phyloP scores from a whole-genome alignment of 2,113 vertebrate species.

The Poeciliopsis occidentalis region DNA sequence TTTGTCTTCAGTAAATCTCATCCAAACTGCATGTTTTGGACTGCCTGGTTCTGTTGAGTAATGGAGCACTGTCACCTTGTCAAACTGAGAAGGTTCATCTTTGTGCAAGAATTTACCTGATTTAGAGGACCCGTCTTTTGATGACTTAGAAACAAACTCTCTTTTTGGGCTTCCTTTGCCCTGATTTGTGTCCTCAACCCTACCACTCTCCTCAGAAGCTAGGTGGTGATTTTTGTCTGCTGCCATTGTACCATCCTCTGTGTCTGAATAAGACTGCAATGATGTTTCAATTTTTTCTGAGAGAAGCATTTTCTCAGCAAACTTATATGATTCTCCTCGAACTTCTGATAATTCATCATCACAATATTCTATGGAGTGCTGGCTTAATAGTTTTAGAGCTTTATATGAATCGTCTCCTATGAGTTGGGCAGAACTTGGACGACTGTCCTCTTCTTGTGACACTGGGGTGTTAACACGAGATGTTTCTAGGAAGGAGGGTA shows the following conservation, averaged over 20 bases:
- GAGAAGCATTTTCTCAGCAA: slow-evolving; percentile 99
- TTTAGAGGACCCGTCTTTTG: slow-evolving; percentile 92
- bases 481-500: slow-evolving; percentile 93
- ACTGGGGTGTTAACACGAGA: slow-evolving; percentile 95
- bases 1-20: slow-evolving; percentile 96
- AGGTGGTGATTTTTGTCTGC: slow-evolving; percentile 83
- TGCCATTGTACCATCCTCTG: slow-evolving; percentile 84
- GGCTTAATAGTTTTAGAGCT: slow-evolving; percentile 94
- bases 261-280: slow-evolving; percentile 86
- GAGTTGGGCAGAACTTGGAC: slow-evolving; percentile 95
- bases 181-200: slow-evolving; percentile 80
- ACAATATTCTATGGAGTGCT: slow-evolving; percentile 97
- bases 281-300: slow-evolving; percentile 92
- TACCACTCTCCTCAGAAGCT: slow-evolving; percentile 85
- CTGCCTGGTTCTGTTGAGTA: slow-evolving; percentile 93
- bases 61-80: slow-evolving; percentile 97
- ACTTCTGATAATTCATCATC: slow-evolving; percentile 97
- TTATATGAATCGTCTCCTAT: slow-evolving; percentile 97
- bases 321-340: slow-evolving; percentile 97
- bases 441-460: slow-evolving; percentile 97
- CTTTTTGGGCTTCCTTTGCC: slow-evolving; percentile 81
- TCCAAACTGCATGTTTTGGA: slow-evolving; percentile 96
- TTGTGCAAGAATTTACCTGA: slow-evolving; percentile 85
- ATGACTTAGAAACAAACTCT: slow-evolving; percentile 89
- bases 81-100: slow-evolving; percentile 88